Conservation (phyloP, 2,113 vertebrate genomes). For the Tachysurus vachellii region DNA sequence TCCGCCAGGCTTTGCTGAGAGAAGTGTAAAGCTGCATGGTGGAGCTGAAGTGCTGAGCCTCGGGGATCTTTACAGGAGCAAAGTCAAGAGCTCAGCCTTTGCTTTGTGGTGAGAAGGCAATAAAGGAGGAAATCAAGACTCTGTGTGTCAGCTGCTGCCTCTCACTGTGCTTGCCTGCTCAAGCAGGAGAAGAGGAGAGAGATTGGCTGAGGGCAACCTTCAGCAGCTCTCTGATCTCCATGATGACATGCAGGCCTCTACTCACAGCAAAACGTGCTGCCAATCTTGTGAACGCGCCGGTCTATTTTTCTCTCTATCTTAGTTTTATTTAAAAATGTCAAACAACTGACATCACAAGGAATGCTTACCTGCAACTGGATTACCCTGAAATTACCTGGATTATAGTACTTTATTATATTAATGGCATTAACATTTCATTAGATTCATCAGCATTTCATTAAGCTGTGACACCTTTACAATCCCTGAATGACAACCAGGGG, state of each 20-base stretch:
- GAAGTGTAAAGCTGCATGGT: constrained; percentile 12
- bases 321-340: neutral
- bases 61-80: constrained; percentile 14
- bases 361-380: neutral
- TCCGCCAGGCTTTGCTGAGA: constrained; percentile 17
- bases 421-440: neutral
- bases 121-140: constrained; percentile 8
- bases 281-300: neutral
- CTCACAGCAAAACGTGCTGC: neutral
- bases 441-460: neutral
- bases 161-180: constrained; percentile 5
- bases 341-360: neutral
- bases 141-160: constrained; percentile 30
- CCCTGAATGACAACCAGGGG: neutral
- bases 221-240: constrained; percentile 32
- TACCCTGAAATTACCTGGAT: neutral
- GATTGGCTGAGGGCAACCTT: constrained; percentile 12
- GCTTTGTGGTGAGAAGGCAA: constrained; percentile 32
- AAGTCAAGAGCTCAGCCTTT: neutral
- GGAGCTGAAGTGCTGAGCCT: constrained; percentile 25
- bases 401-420: neutral
- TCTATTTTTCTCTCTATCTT: neutral
- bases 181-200: neutral
- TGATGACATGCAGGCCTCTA: constrained; percentile 21
- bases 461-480: neutral